These are phyloP conservation scores for Caenorhabditis wallacei DNA, from an alignment of 2,888 invertebrate species.

Conservation along the genomic window DNA sequence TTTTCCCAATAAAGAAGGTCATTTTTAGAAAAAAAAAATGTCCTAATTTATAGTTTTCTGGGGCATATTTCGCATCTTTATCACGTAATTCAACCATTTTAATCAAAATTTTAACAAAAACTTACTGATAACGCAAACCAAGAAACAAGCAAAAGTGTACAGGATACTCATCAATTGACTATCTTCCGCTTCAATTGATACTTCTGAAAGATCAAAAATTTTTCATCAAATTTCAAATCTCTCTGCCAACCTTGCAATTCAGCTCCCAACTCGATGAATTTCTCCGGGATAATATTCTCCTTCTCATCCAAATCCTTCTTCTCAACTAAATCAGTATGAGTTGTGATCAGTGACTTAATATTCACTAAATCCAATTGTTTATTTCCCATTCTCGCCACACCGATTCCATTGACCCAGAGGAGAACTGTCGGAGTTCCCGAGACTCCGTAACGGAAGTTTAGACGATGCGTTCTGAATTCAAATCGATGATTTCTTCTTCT, in stretches of 20 bases:
- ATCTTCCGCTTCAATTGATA: slow-evolving; percentile 7
- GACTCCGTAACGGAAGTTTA: slow-evolving; percentile 94
- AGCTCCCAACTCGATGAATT: slow-evolving; percentile 19
- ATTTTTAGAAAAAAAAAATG: too few relatives aligned
- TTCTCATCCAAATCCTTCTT: background rate
- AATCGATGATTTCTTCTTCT: slow-evolving; percentile 11
- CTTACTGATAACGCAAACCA: slow-evolving; percentile 39
- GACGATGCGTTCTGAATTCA: slow-evolving; percentile 77
- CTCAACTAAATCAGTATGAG: slow-evolving; percentile 52
- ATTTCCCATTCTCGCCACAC: slow-evolving; percentile 90
- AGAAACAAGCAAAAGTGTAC: slow-evolving; percentile 7
- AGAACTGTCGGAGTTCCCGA: slow-evolving; percentile 93
- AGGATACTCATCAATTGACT: slow-evolving; percentile 1
- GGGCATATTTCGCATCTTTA: too few relatives aligned
- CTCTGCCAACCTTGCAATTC: slow-evolving; percentile 35
- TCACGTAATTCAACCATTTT: too few relatives aligned
- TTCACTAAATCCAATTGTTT: slow-evolving; percentile 13
- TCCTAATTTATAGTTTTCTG: too few relatives aligned
- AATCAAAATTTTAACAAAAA: slow-evolving; percentile 14
- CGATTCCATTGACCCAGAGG: slow-evolving; percentile 92
- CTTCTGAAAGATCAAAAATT: slow-evolving; percentile 14
- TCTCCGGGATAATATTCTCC: slow-evolving; percentile 11
- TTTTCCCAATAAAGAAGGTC: too few relatives aligned
- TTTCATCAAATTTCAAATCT: too few relatives aligned
- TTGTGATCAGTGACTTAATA: slow-evolving; percentile 28